Evolutionary conservation across 2,797 vertebrate species (phyloP).

Genomic region (Melanotaenia parkinsoni): DNA sequence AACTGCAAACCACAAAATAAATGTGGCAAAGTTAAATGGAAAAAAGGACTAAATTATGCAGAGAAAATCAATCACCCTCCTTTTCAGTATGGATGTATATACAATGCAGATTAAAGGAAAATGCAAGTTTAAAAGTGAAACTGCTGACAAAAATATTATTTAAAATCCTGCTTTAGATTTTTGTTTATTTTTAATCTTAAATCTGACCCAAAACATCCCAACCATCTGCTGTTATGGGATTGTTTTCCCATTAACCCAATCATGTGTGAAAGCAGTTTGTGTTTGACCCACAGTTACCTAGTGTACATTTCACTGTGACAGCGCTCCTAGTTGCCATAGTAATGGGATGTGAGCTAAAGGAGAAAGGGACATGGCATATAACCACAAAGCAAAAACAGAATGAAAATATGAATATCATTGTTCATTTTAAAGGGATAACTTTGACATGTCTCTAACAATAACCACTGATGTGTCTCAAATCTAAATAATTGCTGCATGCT

Average conservation of each 20-base stretch:
- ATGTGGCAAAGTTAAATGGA: not conserved
- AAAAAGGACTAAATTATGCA: not conserved
- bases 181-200: not conserved
- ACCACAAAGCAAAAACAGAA: not conserved
- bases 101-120: not conserved
- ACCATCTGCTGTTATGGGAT: not conserved
- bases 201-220: not conserved
- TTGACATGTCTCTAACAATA: not conserved
- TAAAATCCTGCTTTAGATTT: not conserved
- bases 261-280: not conserved
- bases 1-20: not conserved
- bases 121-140: not conserved
- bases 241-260: not conserved
- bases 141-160: not conserved
- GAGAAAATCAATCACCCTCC: not conserved
- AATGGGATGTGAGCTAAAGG: conserved; percentile 3
- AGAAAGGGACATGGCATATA: not conserved
- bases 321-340: conserved; percentile 3
- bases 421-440: not conserved
- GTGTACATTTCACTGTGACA: not conserved
- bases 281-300: conserved; percentile 2
- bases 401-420: not conserved
- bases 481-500: not conserved
- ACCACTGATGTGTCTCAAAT: not conserved
- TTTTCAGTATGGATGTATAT: not conserved